Percentiles rank a stretch among this genome's conserved stretches.
These are phyloP conservation scores for Alligator mississippiensis DNA, from an alignment of 2,113 vertebrate genomes.

Conservation along the genomic window DNA sequence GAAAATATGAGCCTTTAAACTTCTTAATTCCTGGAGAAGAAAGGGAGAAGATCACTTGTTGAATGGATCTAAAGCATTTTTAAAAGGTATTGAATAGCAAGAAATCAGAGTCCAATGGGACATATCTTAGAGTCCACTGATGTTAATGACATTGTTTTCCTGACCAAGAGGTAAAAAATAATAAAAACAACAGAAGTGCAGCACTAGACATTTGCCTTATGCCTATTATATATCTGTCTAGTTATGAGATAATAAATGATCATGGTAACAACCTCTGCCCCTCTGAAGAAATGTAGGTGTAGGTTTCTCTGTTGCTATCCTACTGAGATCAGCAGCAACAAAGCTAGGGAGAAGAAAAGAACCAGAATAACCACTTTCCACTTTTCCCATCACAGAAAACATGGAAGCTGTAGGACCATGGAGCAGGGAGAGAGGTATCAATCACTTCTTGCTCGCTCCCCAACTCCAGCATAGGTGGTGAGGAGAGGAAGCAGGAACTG, in stretches of 20 bases:
- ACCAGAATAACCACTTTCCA: not conserved
- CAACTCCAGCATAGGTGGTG: not conserved
- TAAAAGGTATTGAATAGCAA: not conserved
- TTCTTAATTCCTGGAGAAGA: conserved; percentile 79
- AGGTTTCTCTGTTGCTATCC: not conserved
- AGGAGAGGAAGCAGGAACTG: not conserved
- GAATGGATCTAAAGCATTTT: not conserved
- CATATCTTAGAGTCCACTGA: not conserved
- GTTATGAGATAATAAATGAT: not conserved
- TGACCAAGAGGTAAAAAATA: not conserved
- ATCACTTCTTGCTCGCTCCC: not conserved
- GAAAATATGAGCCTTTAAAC: conserved; percentile 83
- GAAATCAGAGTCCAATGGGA: not conserved
- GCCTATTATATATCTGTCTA: not conserved
- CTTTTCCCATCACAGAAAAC: not conserved
- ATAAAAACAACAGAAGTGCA: not conserved
- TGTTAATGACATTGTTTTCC: not conserved
- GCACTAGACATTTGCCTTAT: too few relatives aligned
- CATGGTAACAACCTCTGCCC: not conserved
- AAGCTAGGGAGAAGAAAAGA: not conserved
- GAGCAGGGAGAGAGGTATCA: not conserved
- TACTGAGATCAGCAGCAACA: not conserved
- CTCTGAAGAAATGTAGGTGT: not conserved
- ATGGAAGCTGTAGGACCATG: not conserved
- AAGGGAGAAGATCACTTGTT: not conserved